Conservation (phyloP, 2,888 invertebrate genomes). For the Acholoe squamosa region DNA sequence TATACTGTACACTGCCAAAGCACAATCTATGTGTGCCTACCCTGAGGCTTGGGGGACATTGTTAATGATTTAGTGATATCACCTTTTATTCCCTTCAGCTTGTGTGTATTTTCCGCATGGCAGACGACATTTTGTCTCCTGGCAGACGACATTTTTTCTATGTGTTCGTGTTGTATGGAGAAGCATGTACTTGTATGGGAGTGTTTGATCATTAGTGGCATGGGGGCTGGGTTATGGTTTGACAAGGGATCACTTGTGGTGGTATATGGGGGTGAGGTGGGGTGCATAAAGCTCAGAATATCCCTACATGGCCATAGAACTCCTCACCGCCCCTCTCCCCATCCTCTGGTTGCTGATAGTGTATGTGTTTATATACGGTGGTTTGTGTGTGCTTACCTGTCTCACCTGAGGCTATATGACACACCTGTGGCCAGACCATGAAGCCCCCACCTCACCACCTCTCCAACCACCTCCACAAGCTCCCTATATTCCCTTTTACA, state of each 20-base stretch:
- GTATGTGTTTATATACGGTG: not conserved
- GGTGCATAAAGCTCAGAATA: not conserved
- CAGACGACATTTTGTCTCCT: no score
- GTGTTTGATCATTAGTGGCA: constrained; percentile 5
- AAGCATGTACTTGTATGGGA: not conserved
- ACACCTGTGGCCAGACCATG: constrained; percentile 27
- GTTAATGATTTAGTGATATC: no score
- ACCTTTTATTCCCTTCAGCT: no score
- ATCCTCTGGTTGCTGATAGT: not conserved
- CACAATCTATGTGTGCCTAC: no score
- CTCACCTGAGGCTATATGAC: constrained; percentile 22
- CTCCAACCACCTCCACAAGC: not conserved
- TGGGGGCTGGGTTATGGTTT: not conserved
- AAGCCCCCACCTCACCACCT: not conserved
- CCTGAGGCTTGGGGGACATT: no score
- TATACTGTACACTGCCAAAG: no score
- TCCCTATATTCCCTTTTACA: not conserved
- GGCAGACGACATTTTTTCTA: no score
- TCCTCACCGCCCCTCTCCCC: not conserved
- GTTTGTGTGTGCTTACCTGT: constrained; percentile 24
- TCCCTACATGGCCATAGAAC: not conserved
- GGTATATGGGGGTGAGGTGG: not conserved
- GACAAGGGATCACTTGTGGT: constrained; percentile 11
- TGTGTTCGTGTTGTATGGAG: no score
- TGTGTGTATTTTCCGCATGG: no score